A percentile compares a stretch with the other conserved stretches of the same genome.
Evolutionary conservation across 2,113 vertebrate genomes (phyloP).

Genomic region (Dasyurus viverrinus): DNA sequence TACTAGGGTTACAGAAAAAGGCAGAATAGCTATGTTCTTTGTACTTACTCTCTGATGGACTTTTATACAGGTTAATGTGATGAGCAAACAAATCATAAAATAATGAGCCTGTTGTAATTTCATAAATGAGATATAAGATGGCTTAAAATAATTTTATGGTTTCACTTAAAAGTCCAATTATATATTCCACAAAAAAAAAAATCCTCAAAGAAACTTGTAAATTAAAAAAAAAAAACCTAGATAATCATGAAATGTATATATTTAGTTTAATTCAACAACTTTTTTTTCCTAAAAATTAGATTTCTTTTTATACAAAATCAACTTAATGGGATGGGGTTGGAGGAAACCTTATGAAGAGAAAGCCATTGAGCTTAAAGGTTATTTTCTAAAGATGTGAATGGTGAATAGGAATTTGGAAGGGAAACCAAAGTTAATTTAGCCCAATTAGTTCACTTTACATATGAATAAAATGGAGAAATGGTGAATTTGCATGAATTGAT

Average conservation of each 20-base stretch:
- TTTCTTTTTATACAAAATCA: neutral
- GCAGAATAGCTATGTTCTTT: neutral
- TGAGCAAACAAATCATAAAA: neutral
- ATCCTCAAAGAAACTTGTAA: neutral
- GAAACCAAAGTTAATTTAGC: neutral
- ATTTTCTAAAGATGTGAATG: neutral
- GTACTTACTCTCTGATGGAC: too few relatives aligned
- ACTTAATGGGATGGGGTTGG: neutral
- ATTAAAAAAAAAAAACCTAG: neutral
- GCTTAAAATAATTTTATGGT: neutral
- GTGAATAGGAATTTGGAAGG: neutral
- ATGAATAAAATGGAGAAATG: neutral
- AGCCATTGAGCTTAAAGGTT: too few relatives aligned
- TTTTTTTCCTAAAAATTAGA: constrained; percentile 2
- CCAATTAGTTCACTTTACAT: neutral
- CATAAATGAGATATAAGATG: neutral
- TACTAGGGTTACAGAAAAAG: neutral
- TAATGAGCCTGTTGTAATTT: neutral
- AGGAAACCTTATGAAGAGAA: too few relatives aligned
- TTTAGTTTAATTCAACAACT: neutral
- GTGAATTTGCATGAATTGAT: neutral
- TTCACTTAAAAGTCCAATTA: neutral
- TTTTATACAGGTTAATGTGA: neutral
- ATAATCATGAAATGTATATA: neutral
- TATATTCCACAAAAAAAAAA: neutral